Evolutionary conservation across 23 tunicate species (phyloP).

Genomic region (Trididemnum miniatum): DNA sequence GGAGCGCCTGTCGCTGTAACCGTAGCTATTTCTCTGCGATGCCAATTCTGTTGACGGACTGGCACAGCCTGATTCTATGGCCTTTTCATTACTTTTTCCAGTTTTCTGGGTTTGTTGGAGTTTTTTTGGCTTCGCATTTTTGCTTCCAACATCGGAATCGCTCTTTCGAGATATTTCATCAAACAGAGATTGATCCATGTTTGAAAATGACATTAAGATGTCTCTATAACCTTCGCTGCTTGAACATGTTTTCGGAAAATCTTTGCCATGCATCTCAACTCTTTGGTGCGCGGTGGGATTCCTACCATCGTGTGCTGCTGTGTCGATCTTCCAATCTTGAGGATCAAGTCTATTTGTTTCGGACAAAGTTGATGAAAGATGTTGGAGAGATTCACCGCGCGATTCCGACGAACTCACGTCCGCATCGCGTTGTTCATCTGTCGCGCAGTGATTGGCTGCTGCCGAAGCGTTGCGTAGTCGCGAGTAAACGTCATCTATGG

Average conservation of each 20-base stretch:
- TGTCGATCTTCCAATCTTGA: background rate
- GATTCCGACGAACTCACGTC: constrained; percentile 1
- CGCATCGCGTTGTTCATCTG: constrained; percentile 2
- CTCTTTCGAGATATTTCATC: background rate
- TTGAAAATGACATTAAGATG: background rate
- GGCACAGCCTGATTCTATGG: background rate
- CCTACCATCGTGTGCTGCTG: background rate
- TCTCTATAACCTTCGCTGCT: background rate
- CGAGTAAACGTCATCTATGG: background rate
- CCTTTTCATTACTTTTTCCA: background rate
- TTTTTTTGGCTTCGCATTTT: background rate
- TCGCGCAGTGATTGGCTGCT: background rate
- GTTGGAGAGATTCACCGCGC: background rate
- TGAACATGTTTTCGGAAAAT: background rate
- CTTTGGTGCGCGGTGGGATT: background rate
- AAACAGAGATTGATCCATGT: background rate
- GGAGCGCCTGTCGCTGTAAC: background rate
- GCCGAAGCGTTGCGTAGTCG: background rate
- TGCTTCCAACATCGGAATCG: background rate
- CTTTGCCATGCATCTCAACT: background rate
- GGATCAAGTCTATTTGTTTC: background rate
- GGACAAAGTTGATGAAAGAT: background rate
- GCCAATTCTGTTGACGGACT: background rate
- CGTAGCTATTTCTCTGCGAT: background rate
- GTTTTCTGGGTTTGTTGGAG: background rate